Evolutionary conservation across 2,797 vertebrate genomes (phyloP), one percentile per base, ranked within the genome.

Genomic region (Sebastes cheni): DNA sequence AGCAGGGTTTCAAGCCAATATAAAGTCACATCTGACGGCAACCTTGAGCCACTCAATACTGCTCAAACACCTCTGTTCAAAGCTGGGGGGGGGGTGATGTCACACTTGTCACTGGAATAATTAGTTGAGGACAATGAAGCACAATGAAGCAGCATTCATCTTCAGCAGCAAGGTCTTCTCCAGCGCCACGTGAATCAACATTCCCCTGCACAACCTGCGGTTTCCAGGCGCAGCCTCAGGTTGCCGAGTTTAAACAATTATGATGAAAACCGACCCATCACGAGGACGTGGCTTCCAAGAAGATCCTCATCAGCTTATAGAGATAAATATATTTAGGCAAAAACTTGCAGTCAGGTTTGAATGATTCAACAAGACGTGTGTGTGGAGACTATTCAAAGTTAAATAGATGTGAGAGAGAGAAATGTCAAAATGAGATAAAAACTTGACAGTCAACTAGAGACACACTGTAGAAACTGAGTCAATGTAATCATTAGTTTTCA

Each of bases 111-210:
- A 85, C 39, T 7, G 54, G 71, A 88, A 91, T 91, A 91, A 95
- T 94, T 84, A 90, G 80, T 70, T 68, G 18, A 6, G 82, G 42
- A 94, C 92, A 94, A 94, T 91, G 87, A 78, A 79, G 77, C 74
- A 94, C 91, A 93, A 93, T 89, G 87, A 79, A 80, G 80, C 67
- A 7, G 83, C 87, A 92, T 93, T 89, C 81, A 55, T 93, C 92
- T 92, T 88, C 59, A 80, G 77, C 80, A 70, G 54, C 81, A 71
- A 90, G 80, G 89, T 85, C 85, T 72, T 74, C 79, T 80, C 62
- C 62, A 73, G 79, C 64, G 27, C 82, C 52, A 56, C 82, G 77
- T 85, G 78, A 80, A 86, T 81, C 72, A 60, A 84, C 93, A 95
- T 93, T 93, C 93, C 81, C 77, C 76, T 22, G 79, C 34, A 79